Evolutionary conservation across 2,797 vertebrate genomes (phyloP), one percentile per base, ranked within the genome.

Genomic region (Delichon dasypus): DNA sequence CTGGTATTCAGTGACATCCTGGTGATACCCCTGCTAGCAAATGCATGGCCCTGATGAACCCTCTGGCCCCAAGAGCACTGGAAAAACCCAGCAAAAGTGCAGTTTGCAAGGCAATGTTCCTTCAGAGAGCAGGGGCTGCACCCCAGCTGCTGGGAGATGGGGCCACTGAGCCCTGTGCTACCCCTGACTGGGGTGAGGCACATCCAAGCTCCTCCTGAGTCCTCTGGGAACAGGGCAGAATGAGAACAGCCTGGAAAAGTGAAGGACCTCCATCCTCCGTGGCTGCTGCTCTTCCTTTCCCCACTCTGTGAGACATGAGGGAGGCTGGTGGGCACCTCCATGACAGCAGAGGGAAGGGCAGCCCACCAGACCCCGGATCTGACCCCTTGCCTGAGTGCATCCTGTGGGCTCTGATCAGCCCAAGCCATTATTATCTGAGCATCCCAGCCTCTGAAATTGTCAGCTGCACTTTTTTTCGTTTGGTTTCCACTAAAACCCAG

Each of bases 11-110:
- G 26, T 1, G 51, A 23, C 18, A 22, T 29, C 42, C 61, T 16
- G 48, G 65, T 70, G 55, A 50, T n/a, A 77, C 25, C 51, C 27
- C 44, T 58, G 48, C 30, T 34, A 14, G 50, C 6, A 77, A 48
- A 48, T 3, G 3, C 1, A 3, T 3, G 27, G 55, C 13, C 55
- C 36, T 27, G 16, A 18, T 18, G 5, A 3, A 0, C 27, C n/a
- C 27, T 53, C 34, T 38, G 38, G 26, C 18, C 34, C 38, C 0
- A 1, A 42, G 38, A 13, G 47, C 51, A 14, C 45, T 7, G 45
- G 38, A 27, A 54, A 13, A 47, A 42, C 38, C 32, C 42, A 40
- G 10, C 4, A 72, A 40, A 32, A 15, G 16, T 36, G 18, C 34
- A 4, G 21, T 30, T 70, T 40, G 7, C 60, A 22, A 36, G 55